Evolutionary conservation across 2,888 invertebrate genomes (phyloP).

Genomic region (Trisateles emortualis): DNA sequence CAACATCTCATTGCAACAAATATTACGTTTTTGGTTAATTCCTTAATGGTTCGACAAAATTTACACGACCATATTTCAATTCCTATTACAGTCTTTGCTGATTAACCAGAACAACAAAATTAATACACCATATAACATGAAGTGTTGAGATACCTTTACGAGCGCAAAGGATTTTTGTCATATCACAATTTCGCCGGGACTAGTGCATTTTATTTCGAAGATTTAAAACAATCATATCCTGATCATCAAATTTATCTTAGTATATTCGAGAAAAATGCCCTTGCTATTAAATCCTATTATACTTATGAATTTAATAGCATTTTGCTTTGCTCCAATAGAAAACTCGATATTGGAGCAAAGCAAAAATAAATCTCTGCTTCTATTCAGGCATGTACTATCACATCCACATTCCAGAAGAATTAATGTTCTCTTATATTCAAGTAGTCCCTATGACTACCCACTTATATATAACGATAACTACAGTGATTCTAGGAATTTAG

Average conservation of each 20-base stretch:
- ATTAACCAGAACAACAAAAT: slow-evolving; percentile 3
- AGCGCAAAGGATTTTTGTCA: slow-evolving; percentile 29
- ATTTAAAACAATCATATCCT: slow-evolving; percentile 9
- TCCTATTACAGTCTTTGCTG: slow-evolving; percentile 17
- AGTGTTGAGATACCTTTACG: slow-evolving; percentile 23
- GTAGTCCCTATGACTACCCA: slow-evolving; percentile 57
- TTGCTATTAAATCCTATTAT: slow-evolving; percentile 11
- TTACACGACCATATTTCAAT: slow-evolving; percentile 32
- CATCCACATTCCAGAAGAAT: slow-evolving; percentile 32
- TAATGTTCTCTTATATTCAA: slow-evolving; percentile 32
- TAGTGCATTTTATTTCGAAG: slow-evolving; percentile 17
- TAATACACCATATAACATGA: slow-evolving; percentile 13
- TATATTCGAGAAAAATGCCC: neutral
- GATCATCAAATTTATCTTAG: slow-evolving; percentile 15
- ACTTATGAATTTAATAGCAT: slow-evolving; percentile 17
- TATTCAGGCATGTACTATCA: slow-evolving; percentile 1
- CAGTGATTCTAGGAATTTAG: slow-evolving; percentile 30
- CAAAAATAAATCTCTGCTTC: slow-evolving; percentile 20
- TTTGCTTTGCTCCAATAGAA: slow-evolving; percentile 22
- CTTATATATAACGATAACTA: slow-evolving; percentile 39
- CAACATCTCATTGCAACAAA: slow-evolving; percentile 22
- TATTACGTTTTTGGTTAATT: slow-evolving; percentile 21
- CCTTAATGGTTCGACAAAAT: slow-evolving; percentile 37
- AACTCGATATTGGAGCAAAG: slow-evolving; percentile 28
- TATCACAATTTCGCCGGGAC: neutral